Evolutionary conservation across 2,797 vertebrate genomes (phyloP).

Genomic region (Enteromius argenteus): DNA sequence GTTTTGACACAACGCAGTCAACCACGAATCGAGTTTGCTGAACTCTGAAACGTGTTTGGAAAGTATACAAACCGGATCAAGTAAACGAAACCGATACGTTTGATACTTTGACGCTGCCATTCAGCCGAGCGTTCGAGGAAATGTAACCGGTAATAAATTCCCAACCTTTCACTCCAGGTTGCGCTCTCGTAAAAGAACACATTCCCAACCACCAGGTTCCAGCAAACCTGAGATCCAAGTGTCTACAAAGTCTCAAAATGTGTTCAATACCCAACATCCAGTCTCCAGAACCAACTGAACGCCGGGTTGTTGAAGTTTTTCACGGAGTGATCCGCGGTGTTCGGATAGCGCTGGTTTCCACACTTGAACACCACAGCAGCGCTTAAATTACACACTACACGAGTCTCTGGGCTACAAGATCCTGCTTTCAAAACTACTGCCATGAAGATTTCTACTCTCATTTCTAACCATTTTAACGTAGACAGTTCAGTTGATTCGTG

Average conservation of each 20-base stretch:
- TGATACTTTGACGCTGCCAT: neutral
- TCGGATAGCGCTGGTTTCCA: neutral
- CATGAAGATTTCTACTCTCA: neutral
- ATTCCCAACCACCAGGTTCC: neutral
- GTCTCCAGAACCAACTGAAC: neutral
- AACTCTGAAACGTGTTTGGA: constrained; percentile 15
- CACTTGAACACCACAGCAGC: neutral
- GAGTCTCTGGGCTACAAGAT: neutral
- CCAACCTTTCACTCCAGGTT: neutral
- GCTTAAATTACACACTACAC: constrained; percentile 21
- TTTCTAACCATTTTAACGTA: neutral
- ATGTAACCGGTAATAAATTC: neutral
- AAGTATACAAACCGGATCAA: neutral
- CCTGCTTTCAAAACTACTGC: constrained; percentile 12
- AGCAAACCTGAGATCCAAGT: neutral
- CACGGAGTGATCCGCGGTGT: neutral
- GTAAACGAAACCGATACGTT: neutral
- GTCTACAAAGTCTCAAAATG: neutral
- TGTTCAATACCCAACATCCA: neutral
- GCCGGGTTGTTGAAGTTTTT: neutral
- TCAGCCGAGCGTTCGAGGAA: constrained; percentile 4
- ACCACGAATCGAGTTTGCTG: neutral
- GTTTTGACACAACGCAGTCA: neutral
- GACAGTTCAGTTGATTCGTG: neutral
- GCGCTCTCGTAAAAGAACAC: neutral